Evolutionary conservation across 2,888 invertebrate genomes (phyloP), one percentile per base, ranked within the genome.

Genomic region (Iphiclides podalirius): DNA sequence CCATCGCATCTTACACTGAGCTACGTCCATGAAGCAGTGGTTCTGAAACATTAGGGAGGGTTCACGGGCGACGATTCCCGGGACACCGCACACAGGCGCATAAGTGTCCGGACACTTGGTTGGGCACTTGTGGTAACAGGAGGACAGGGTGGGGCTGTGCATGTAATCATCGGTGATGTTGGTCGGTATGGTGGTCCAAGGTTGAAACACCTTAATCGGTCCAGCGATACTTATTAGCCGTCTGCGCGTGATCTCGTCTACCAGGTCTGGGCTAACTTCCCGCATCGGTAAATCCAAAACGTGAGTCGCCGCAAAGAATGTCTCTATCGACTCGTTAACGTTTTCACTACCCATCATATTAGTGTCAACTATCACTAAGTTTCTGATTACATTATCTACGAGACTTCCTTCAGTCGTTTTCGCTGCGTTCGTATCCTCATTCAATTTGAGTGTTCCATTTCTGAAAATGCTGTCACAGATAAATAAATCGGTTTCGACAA

Each of bases 1-100:
- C 72, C 73, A 73, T 14, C 52, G 58, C 78, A 80, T 75, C 59
- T 82, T 84, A 57, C 86, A 86, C 53, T 86, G 85, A 0, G 86
- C 86, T 0, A 74, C 67, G 40, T 87, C 86, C 86, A 87, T 85
- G 57, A 61, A 83, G 59, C 86, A 87, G 57, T 87, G 86, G 64
- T 86, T 86, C 52, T 75, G 63, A 55, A 85, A 86, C 71, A 82
- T 75, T 2, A 85, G 57, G 0, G 73, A 66, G 0, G 86, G 86
- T 43, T 82, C 81, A 1, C 78, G 57, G 0, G 79, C 74, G 0
- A 58, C 41, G 0, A 64, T 57, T 0, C 83, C 83, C 0, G 83
- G 75, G 1, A 68, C 63, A 0, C 79, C 86, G 40, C 86, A 86
- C 0, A 86, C 83, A 0, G 86, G 86, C 0, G 75, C 72, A 53